Evolutionary conservation across 2,113 vertebrate species (phyloP).

Genomic region (Pteronura brasiliensis): DNA sequence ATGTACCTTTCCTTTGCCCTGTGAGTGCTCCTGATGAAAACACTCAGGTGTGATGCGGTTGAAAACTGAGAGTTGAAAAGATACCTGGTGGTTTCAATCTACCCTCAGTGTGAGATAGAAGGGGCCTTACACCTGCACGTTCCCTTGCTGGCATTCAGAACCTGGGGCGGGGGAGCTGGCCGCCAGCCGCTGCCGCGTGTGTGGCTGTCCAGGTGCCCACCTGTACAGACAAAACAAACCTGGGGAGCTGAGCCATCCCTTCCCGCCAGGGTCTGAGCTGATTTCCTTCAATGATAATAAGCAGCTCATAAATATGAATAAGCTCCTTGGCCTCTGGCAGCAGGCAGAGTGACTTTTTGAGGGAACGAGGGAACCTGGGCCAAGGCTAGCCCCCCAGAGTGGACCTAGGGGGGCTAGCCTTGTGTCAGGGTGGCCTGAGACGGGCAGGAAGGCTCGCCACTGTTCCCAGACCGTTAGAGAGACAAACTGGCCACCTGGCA

Average conservation of each 20-base stretch:
- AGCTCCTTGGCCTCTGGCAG: neutral
- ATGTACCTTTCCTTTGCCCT: neutral
- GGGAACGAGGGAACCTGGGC: neutral
- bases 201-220: neutral
- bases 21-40: neutral
- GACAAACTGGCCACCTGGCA: neutral
- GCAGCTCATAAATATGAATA: neutral
- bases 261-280: neutral
- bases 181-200: neutral
- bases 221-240: neutral
- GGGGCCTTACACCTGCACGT: neutral
- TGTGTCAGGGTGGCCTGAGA: no score
- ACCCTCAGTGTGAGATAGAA: neutral
- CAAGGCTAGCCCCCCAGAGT: neutral
- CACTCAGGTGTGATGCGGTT: neutral
- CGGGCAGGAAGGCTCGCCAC: fast-evolving
- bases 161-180: no score
- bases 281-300: neutral
- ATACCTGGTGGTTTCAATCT: neutral
- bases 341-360: neutral
- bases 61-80: neutral
- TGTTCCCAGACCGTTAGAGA: neutral
- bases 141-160: no score
- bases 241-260: neutral
- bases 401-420: no score